Evolutionary conservation across 2,113 vertebrate genomes (phyloP).

Genomic region (Mobula hypostoma): DNA sequence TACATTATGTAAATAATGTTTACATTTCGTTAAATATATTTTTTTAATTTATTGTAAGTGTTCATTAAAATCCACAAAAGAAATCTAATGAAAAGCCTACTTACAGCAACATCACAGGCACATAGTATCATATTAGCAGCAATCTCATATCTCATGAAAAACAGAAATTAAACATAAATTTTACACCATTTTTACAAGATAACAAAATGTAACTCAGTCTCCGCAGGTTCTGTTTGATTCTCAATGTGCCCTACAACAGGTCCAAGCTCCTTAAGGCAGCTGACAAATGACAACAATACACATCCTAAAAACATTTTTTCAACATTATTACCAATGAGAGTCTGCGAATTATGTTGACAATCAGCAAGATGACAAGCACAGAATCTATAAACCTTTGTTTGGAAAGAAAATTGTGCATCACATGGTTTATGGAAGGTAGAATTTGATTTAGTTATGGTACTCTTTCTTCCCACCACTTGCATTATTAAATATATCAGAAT

Average conservation of each 20-base stretch:
- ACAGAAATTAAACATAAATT: too few relatives aligned
- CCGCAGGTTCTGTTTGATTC: not conserved
- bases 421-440: not conserved
- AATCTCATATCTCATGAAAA: too few relatives aligned
- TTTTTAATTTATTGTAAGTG: too few relatives aligned
- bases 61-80: too few relatives aligned
- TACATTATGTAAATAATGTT: too few relatives aligned
- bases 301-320: not conserved
- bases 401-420: not conserved
- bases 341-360: not conserved
- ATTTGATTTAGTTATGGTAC: not conserved
- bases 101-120: too few relatives aligned
- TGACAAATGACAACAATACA: not conserved
- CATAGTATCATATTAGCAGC: too few relatives aligned
- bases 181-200: too few relatives aligned
- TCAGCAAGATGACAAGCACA: not conserved
- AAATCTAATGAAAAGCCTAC: too few relatives aligned
- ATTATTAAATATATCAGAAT: not conserved
- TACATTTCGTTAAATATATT: too few relatives aligned
- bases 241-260: not conserved
- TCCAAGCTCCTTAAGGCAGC: not conserved
- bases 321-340: not conserved
- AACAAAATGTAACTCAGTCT: not conserved
- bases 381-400: not conserved
- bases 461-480: not conserved